Evolutionary conservation across 1,140 invertebrate species (phyloP).

Genomic region (Agrypnia vestita): DNA sequence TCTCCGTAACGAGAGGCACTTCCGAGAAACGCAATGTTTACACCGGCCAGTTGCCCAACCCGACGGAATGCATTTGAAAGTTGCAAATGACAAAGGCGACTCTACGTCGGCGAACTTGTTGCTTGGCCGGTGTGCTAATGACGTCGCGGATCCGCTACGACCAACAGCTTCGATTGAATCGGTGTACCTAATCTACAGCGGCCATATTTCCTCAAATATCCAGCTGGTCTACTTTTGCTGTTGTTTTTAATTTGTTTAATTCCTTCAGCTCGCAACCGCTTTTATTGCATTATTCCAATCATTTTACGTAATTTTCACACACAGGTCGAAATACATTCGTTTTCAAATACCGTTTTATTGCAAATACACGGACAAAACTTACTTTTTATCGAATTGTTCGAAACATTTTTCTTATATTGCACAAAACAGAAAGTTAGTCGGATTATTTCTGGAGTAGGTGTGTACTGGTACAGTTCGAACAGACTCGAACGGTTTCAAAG

Average conservation of each 20-base stretch:
- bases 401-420: not conserved
- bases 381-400: not conserved
- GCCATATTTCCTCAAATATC: constrained; percentile 27
- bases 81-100: constrained; percentile 45
- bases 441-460: too few species aligned
- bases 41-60: not conserved
- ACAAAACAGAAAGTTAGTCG: not conserved
- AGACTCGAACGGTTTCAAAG: too few species aligned
- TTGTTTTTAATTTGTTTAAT: not conserved
- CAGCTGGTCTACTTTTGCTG: constrained; percentile 1
- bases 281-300: not conserved
- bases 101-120: constrained; percentile 23
- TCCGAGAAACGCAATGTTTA: constrained; percentile 12
- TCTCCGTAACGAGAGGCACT: not conserved
- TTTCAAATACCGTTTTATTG: not conserved
- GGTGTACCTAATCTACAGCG: not conserved
- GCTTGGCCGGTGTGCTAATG: constrained; percentile 11
- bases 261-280: not conserved
- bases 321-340: not conserved
- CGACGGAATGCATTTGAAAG: constrained; percentile 53
- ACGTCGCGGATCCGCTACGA: not conserved
- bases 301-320: not conserved
- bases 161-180: not conserved
- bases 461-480: too few species aligned
- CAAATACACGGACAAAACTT: not conserved